These are phyloP conservation scores for Oncorhynchus mykiss DNA, from an alignment of 2,113 vertebrate genomes.

Conservation along the genomic window DNA sequence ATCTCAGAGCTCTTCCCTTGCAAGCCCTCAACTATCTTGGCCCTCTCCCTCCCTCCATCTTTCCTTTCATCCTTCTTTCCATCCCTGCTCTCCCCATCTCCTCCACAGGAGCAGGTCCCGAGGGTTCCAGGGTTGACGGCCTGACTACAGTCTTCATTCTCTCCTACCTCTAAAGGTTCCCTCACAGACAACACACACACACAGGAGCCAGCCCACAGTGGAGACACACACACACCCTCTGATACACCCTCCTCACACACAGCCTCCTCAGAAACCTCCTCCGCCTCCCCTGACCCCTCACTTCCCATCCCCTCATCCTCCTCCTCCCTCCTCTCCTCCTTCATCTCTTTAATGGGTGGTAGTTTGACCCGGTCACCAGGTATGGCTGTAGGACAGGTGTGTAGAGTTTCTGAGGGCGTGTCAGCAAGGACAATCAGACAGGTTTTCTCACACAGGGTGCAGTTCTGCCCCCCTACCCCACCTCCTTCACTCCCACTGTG, in stretches of 20 bases:
- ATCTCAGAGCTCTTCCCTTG: background rate
- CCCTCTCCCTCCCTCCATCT: constrained; percentile 33
- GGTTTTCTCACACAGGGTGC: constrained; percentile 60
- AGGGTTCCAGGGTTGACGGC: constrained; percentile 76
- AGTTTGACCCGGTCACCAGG: constrained; percentile 36
- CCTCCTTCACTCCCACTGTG: constrained; percentile 51
- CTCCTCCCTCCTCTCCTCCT: background rate
- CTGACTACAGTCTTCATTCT: constrained; percentile 90
- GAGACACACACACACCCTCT: constrained; percentile 50
- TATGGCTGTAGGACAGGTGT: constrained; percentile 38
- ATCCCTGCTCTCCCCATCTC: constrained; percentile 18
- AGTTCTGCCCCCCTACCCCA: constrained; percentile 34
- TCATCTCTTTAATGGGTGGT: constrained; percentile 20
- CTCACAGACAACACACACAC: constrained; percentile 68
- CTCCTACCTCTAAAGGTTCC: constrained; percentile 87
- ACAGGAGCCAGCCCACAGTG: constrained; percentile 63
- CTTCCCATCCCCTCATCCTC: constrained; percentile 34
- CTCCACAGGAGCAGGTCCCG: constrained; percentile 65
- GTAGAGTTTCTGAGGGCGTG: constrained; percentile 33
- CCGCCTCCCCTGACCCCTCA: constrained; percentile 47
- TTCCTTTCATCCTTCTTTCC: constrained; percentile 14
- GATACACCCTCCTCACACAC: constrained; percentile 35
- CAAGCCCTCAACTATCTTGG: constrained; percentile 37
- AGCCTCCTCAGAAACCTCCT: constrained; percentile 38
- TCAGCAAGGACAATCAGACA: constrained; percentile 58